Evolutionary conservation across 2,888 invertebrate genomes (phyloP), one percentile per base, ranked within the genome.

Genomic region (Magallana nippona): DNA sequence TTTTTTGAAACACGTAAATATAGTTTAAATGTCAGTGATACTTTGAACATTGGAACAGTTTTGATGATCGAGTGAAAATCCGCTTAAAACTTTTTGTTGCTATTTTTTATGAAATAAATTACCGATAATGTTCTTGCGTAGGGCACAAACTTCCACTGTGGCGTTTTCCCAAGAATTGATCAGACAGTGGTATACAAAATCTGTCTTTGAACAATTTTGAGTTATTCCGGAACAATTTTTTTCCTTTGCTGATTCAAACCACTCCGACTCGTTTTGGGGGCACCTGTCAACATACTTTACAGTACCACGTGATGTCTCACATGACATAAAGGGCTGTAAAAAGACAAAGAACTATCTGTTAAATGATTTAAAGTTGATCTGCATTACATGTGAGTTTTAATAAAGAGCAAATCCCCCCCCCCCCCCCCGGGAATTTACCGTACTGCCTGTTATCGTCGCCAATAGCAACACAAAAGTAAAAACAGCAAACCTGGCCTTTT

Each of bases 141-240:
- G 13, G 2, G 71, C 27, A 27, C 71, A 71, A 22, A 71, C 71
- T 71, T 71, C 71, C 15, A 71, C 19, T 22, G 71, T 71, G 11
- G 22, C 71, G 32, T 71, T 71, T 71, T 27, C 71, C 71, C 71
- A 71, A 27, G 71, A 71, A 71, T 71, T 71, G 27, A 71, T 71
- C 27, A 71, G 71, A 27, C 71, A 71, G 32, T 71, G 71, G 13
- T 71, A 71, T 15, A 71, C 11, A 15, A 71, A 71, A 1, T 27
- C 27, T 2, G 15, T 13, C 10, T 32, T 27, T 71, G 71, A 71
- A 27, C 71, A 32, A 11, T 71, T 71, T 15, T 71, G 71, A 0
- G 27, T 8, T 15, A 71, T 27, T 13, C 5, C 22, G 10, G 10
- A 13, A 15, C 71, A 71, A 15, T 32, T 71, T 5, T 71, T 71